Percentiles rank a stretch among this genome's conserved stretches.
Conservation (phyloP, 1,140 invertebrate species). For the Euglossa dilemma region DNA sequence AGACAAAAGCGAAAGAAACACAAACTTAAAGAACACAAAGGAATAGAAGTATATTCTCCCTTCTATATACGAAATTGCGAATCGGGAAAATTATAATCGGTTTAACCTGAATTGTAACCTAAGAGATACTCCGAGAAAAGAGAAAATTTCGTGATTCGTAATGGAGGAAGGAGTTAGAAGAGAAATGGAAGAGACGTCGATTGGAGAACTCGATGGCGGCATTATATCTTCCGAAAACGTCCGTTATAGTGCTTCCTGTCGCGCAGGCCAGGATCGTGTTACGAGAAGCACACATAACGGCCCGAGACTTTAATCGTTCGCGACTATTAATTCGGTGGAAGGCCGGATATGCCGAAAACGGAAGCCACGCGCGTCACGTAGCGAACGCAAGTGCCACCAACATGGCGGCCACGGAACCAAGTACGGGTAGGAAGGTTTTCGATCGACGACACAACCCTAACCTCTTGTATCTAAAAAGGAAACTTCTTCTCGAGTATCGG, state of each 20-base stretch:
- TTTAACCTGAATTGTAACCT: no score
- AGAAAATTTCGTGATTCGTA: neutral
- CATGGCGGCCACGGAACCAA: neutral
- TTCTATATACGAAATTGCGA: no score
- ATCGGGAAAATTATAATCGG: no score
- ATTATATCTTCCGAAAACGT: slow-evolving; percentile 11
- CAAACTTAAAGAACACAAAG: no score
- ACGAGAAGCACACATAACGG: slow-evolving; percentile 47
- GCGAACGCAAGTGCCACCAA: slow-evolving; percentile 20
- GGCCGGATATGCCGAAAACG: slow-evolving; percentile 71
- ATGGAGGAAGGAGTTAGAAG: no score
- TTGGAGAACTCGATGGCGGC: neutral
- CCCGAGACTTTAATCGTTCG: slow-evolving; percentile 34
- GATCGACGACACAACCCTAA: slow-evolving; percentile 2
- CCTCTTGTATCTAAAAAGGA: no score
- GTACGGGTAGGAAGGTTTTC: slow-evolving; percentile 3
- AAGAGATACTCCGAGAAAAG: no score
- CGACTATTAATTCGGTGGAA: slow-evolving; percentile 51
- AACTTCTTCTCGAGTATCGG: no score
- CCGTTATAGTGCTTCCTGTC: slow-evolving; percentile 37
- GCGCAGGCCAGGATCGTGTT: neutral
- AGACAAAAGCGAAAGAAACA: no score
- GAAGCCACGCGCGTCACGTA: slow-evolving; percentile 71
- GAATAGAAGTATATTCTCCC: no score
- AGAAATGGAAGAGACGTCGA: no score